phyloP scores from a whole-genome alignment of 1,140 invertebrate species.

The Euglossa dilemma region DNA sequence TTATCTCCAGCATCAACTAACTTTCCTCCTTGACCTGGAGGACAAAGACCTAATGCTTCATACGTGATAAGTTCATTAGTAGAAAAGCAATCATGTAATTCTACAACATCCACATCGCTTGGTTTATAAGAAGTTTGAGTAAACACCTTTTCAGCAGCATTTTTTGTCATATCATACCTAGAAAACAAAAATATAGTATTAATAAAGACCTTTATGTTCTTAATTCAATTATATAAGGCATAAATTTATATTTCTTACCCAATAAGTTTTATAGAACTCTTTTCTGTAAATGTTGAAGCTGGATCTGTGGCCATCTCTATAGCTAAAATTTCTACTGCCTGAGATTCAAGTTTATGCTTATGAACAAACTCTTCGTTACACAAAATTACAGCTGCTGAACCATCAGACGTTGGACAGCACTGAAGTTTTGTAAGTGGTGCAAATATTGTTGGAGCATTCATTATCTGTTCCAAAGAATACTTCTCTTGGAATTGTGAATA shows the following conservation, averaged over 20 bases:
- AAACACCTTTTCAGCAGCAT: constrained; percentile 92
- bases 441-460: constrained; percentile 92
- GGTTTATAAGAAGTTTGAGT: constrained; percentile 89
- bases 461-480: constrained; percentile 94
- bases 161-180: constrained; percentile 96
- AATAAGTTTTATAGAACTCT: constrained; percentile 94
- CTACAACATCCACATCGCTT: constrained; percentile 96
- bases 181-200: constrained; percentile 39
- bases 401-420: constrained; percentile 98
- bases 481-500: constrained; percentile 96
- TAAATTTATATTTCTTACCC: constrained; percentile 58
- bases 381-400: constrained; percentile 94
- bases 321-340: constrained; percentile 96
- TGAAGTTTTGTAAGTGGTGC: constrained; percentile 97
- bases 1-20: constrained; percentile 97
- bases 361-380: constrained; percentile 96
- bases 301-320: constrained; percentile 98
- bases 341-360: constrained; percentile 89
- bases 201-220: constrained; percentile 1
- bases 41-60: constrained; percentile 97
- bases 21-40: constrained; percentile 94
- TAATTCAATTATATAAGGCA: not conserved
- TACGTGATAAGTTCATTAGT: constrained; percentile 99
- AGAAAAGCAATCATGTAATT: constrained; percentile 99
- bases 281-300: constrained; percentile 91